Evolutionary conservation across 1,140 invertebrate species (phyloP), one percentile per base, ranked within the genome.

Genomic region (Orussus abietinus): DNA sequence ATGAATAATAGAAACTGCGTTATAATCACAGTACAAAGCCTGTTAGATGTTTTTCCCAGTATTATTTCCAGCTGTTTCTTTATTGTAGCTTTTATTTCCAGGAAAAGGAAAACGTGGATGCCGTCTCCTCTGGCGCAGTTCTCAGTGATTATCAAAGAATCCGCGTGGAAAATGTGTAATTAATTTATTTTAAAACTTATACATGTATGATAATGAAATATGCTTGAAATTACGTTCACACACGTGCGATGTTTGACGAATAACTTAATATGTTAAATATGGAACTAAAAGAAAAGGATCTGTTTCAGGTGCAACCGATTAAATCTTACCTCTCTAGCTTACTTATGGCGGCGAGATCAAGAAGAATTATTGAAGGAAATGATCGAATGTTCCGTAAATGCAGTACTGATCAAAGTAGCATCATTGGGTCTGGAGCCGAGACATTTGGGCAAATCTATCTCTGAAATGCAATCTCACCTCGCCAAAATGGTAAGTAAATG

Each of bases 101-200:
- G 86, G 79, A 85, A 59, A 80, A 85, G 64, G 75, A 90, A 54
- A 72, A 84, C 57, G 80, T 95, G 67, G 88, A 96, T 69, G 96
- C 86, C 49, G 92, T 99, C 41, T 87, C 94, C 44, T 91, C 92
- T 53, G 96, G 96, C 47, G 96, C 96, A 46, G 97, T 99, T 69
- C 77, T 97, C 43, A 98, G 95, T 44, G 91, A 96, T 74, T 99
- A 99, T 76, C 96, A 99, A 77, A 82, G 94, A 72, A 81, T 94
- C 53, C 80, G 96, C 61, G 93, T 98, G 41, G 94, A 98, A 82
- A 92, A 96, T 86, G 93, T 99, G 82, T 94, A 86, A 83, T 86
- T 79, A 40, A 64, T 58, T 42, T 49, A 41, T 38, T 48, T 44
- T 31, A 48, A 46, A 38, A n/a, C n/a, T n/a, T n/a, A n/a, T n/a